Base-by-base conservation (phyloP, 2,797 vertebrate genomes). In the Gallirallus australis region DNA sequence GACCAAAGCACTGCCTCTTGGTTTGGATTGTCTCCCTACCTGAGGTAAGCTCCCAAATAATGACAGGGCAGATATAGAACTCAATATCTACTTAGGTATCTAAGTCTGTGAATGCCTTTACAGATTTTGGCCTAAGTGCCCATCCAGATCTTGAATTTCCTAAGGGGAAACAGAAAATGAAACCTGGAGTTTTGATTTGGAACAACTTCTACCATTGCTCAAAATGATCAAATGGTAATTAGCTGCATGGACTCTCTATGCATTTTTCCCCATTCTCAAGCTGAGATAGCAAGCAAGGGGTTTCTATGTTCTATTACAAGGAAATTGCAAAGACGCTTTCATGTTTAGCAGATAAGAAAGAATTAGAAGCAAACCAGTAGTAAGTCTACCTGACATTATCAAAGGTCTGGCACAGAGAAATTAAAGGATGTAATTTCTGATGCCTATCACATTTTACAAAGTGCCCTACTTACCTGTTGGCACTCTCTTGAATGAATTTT, bases 1-100 rank as follows among this genome's bases (percentile, higher is more conserved):
- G 0, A 52, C 11, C 24, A 47, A 20, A 15, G 4, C 15, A 16
- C n/a, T 47, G 19, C 24, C 4, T 5, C n/a, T 68, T 2, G 1
- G 11, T 45, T 31, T 40, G 30, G 12, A 25, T 45, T 4, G 0
- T 72, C 23, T 47, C 28, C n/a, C 11, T 19, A 14, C 13, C 24
- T n/a, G 45, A 66, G 19, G 6, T 33, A 60, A 66, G 16, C 12
- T 73, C 69, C 18, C 19, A 45, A 6, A 28, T 4, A n/a, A 37
- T n/a, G 52, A n/a, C 45, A 66, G 7, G 28, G 13, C 35, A 73
- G 28, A 60, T 47, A 23, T 16, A 45, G 15, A 75, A 66, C 13
- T 4, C 60, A 30, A 4, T 33, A 60, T 20, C 61, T 75, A 16
- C 45, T 61, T 27, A 12, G n/a, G 8, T 27, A 39, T 39, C 45